Evolutionary conservation across 2,113 vertebrate species (phyloP), one percentile per base, ranked within the genome.

Genomic region (Oostethus manadensis): DNA sequence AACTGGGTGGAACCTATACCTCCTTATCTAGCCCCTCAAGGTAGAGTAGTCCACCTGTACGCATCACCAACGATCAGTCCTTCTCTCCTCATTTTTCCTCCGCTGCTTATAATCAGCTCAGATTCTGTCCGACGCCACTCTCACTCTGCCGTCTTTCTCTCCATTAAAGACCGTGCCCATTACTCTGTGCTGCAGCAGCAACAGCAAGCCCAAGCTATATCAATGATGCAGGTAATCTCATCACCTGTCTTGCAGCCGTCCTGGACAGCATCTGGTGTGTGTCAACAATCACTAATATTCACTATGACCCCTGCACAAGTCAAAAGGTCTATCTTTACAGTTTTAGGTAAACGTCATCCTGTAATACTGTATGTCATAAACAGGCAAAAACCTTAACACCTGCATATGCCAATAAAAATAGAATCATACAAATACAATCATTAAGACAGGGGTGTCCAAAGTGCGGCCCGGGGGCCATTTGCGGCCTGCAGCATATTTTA

Each of bases 161-260:
- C 71, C n/a, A 61, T 23, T 73, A 73, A 74, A 68, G 47, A 59
- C 49, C 33, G 40, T 60, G 68, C 60, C 64, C 65, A 70, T 63
- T 51, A 76, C 70, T 60, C 76, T 56, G 22, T 66, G 74, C 69
- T 45, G 68, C 59, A 51, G 61, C 62, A 70, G 47, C 38, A 70
- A 73, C 76, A 77, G 71, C 70, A 62, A 60, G 59, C 56, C 64
- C 64, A 61, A 48, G 74, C 74, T 73, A 78, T 72, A 86, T 88
- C 84, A 76, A 72, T 56, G 23, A 26, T 38, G 76, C 71, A 78
- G 84, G 87, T 86, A 84, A 82, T 89, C 85, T 84, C 20, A 14
- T 60, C 46, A 62, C 21, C 56, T 29, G 55, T 71, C 65, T 56
- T 65, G 66, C 46, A 18, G 44, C 66, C 48, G 53, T 57, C 35